Base-by-base conservation (phyloP, 2,888 invertebrate genomes). In the Sinhomidia bicolor region DNA sequence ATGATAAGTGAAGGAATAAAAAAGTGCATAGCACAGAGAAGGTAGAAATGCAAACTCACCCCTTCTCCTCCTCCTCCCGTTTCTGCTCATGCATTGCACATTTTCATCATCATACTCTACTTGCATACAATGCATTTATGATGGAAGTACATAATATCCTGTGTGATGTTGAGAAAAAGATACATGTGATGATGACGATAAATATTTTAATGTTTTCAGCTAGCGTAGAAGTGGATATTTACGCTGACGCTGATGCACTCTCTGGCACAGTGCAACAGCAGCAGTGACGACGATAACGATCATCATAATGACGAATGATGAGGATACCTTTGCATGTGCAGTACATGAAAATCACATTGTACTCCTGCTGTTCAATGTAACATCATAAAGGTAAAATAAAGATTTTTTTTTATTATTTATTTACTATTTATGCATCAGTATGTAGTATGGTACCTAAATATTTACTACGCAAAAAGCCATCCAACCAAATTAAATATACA, bases 21-120 rank as follows among this genome's bases (percentile, higher is more conserved):
- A 86, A 87, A 87, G 36, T 87, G 87, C 87, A 87, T 87, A 60
- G 36, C 47, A 41, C n/a, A 62, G 51, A 51, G 26, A 62, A 32
- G 71, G 29, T 14, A 32, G 5, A 80, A 85, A 81, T 74, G 87
- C 81, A 87, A 86, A 80, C 57, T 86, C 86, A 71, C 80, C 86
- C 85, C 78, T 65, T 36, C 54, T 23, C 14, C 32, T 4, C 51
- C 85, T 60, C 51, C 85, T 74, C 60, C 7, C 51, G 4, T 12
- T 29, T 54, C 29, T 76, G 32, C 65, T 65, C 12, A 65, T 68
- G 23, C 74, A 29, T 47, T 82, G 36, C 54, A 82, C 12, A 62
- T 81, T 62, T 29, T 57, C 6, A 51, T 78, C 54, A n/a, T 54
- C 4, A 12, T 54, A 54, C 41, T 36, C 68, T 1, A 44, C 23